Evolutionary conservation across 2,888 invertebrate genomes (phyloP).

Genomic region (Brachycybe producta): DNA sequence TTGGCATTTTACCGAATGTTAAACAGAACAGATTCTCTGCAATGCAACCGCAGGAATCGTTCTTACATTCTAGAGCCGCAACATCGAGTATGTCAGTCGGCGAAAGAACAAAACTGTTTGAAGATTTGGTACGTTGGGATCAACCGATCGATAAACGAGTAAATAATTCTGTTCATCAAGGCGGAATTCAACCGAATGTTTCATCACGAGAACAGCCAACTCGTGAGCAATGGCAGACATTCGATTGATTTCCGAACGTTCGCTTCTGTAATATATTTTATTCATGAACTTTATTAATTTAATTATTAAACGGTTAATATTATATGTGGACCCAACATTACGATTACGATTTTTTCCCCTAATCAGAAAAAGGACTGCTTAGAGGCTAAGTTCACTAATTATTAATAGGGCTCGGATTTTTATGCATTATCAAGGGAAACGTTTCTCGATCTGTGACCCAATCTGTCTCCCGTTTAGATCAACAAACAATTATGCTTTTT

Average conservation of each 20-base stretch:
- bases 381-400: too few species aligned
- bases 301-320: too few species aligned
- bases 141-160: not conserved
- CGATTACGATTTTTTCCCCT: too few species aligned
- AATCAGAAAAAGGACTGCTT: too few species aligned
- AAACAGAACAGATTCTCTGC: too few species aligned
- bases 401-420: too few species aligned
- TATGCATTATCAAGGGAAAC: too few species aligned
- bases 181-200: not conserved
- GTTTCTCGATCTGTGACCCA: too few species aligned
- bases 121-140: not conserved
- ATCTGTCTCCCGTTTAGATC: too few species aligned
- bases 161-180: not conserved
- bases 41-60: slow-evolving; percentile 3
- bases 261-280: not conserved
- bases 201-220: not conserved
- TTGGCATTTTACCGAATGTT: too few species aligned
- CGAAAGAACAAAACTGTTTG: slow-evolving; percentile 5
- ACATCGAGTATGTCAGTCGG: not conserved
- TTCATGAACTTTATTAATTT: not conserved
- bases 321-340: too few species aligned
- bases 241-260: not conserved
- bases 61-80: slow-evolving; percentile 2
- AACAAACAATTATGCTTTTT: too few species aligned
- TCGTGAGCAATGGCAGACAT: not conserved